Percentiles rank a stretch among this genome's conserved stretches.
phyloP scores from a whole-genome alignment of 1,140 invertebrate species.

The Drosophila varians region DNA sequence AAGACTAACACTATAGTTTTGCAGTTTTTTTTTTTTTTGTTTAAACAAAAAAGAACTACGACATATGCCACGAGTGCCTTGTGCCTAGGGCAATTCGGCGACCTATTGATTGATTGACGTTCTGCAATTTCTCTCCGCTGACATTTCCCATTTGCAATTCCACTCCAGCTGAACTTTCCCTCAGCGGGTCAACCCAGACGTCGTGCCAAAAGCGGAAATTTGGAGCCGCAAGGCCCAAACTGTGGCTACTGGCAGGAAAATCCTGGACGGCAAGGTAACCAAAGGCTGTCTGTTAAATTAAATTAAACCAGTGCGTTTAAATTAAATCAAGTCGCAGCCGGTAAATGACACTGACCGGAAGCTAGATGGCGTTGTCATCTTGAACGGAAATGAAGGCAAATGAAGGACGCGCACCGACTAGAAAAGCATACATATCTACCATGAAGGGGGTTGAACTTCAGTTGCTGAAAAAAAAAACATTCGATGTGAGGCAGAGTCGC shows the following conservation, averaged over 20 bases:
- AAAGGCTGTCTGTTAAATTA: slow-evolving; percentile 30
- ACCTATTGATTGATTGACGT: not conserved
- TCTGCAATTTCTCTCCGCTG: not conserved
- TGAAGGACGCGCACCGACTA: slow-evolving; percentile 22
- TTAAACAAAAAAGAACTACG: no score
- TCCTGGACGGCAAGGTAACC: not conserved
- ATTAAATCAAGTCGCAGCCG: slow-evolving; percentile 29
- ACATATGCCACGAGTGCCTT: no score
- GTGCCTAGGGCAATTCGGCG: not conserved
- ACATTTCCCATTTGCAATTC: slow-evolving; percentile 4
- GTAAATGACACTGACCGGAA: slow-evolving; percentile 29
- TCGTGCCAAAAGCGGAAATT: no score
- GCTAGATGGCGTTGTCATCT: slow-evolving; percentile 34
- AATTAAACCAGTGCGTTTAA: slow-evolving; percentile 26
- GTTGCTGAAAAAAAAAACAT: not conserved
- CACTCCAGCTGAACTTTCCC: slow-evolving; percentile 1
- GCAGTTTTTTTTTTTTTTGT: no score
- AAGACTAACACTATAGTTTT: no score
- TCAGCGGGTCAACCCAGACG: no score
- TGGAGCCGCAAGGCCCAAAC: no score
- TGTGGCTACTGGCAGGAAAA: no score
- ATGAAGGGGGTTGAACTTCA: slow-evolving; percentile 26
- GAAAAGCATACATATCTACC: no score
- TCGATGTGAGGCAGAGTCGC: not conserved
- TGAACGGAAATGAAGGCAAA: slow-evolving; percentile 47